Base-by-base conservation (phyloP, 2,113 vertebrate genomes). In the Gambusia holbrooki region DNA sequence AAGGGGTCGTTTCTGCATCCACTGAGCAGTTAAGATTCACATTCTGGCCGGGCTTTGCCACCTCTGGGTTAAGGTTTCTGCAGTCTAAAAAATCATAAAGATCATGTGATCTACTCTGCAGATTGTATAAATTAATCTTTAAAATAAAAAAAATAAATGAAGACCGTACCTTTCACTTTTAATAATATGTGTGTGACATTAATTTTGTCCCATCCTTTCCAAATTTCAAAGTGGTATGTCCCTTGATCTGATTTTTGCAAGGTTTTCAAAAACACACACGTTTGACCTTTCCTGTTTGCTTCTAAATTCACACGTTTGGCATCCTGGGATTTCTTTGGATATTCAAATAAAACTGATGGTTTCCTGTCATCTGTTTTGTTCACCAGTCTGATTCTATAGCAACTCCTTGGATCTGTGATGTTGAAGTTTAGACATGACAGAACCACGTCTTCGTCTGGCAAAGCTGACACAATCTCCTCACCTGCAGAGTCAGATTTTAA, bases 101-200 rank as follows among this genome's bases (percentile, higher is more conserved):
- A 62, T 17, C 62, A 62, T 30, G 29, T 62, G 28, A 30, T 33
- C 29, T 67, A 19, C 4, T 3, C 8, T 68, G 15, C 73, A 61
- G 3, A n/a, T 45, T 68, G 5, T 17, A 4, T 4, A 29, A 22
- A 67, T 14, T 19, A 9, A 25, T 64, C 60, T 71, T 25, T 33
- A 61, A 71, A 67, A 25, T 11, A 54, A 51, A 61, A 51, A 61
- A 71, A 71, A 25, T 4, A 29, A n/a, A 32, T 14, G 0, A 66
- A n/a, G 6, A 22, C 1, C 7, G 28, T 86, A 92, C 92, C 82
- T 90, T 80, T 92, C 17, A 92, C 54, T 87, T 74, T 90, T 11
- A 92, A 68, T 67, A 54, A 68, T 71, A 88, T 74, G 11, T 74
- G 82, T 81, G n/a, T 82, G 30, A 27, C 11, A 30, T 4, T 0